A percentile compares a stretch with the other conserved stretches of the same genome.
phyloP scores from a whole-genome alignment of 2,888 invertebrate genomes.

The Stenchaetothrips biformis region DNA sequence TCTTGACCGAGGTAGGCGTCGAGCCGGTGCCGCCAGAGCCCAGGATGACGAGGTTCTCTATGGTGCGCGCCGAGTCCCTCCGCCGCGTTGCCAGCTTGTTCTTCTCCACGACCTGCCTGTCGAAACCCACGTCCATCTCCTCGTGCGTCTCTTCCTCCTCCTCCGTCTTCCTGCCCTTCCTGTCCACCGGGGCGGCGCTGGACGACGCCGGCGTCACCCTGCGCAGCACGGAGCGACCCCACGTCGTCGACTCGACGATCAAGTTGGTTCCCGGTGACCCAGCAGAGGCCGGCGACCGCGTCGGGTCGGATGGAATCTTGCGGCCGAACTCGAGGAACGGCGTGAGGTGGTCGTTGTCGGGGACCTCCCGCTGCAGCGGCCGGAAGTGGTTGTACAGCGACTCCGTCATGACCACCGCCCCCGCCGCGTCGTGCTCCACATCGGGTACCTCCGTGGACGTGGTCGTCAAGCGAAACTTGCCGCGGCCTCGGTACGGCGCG shows the following conservation, averaged over 20 bases:
- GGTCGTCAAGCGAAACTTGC: background rate
- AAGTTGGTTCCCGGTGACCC: slow-evolving; percentile 40
- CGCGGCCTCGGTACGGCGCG: background rate
- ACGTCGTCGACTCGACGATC: slow-evolving; percentile 38
- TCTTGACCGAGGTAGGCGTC: slow-evolving; percentile 29
- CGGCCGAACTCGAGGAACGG: slow-evolving; percentile 68
- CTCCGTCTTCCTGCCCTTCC: slow-evolving; percentile 35
- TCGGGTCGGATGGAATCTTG: slow-evolving; percentile 51
- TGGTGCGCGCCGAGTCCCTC: slow-evolving; percentile 31
- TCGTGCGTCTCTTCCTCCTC: slow-evolving; percentile 44
- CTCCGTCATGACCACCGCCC: slow-evolving; percentile 41
- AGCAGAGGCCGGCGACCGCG: slow-evolving; percentile 41
- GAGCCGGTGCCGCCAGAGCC: slow-evolving; percentile 28
- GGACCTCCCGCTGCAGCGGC: slow-evolving; percentile 58
- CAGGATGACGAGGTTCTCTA: slow-evolving; percentile 33
- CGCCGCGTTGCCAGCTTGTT: slow-evolving; percentile 42
- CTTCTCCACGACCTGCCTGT: slow-evolving; percentile 43
- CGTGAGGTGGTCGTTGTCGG: slow-evolving; percentile 58
- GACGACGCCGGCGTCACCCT: slow-evolving; percentile 36
- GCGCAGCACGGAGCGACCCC: slow-evolving; percentile 41
- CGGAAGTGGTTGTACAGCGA: slow-evolving; percentile 61
- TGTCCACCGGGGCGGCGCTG: slow-evolving; percentile 33
- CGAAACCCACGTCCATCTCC: slow-evolving; percentile 43
- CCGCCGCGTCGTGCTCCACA: slow-evolving; percentile 31
- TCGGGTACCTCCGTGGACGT: slow-evolving; percentile 3